Conservation (phyloP, 2,888 invertebrate genomes). For the Tridacna crocea region DNA sequence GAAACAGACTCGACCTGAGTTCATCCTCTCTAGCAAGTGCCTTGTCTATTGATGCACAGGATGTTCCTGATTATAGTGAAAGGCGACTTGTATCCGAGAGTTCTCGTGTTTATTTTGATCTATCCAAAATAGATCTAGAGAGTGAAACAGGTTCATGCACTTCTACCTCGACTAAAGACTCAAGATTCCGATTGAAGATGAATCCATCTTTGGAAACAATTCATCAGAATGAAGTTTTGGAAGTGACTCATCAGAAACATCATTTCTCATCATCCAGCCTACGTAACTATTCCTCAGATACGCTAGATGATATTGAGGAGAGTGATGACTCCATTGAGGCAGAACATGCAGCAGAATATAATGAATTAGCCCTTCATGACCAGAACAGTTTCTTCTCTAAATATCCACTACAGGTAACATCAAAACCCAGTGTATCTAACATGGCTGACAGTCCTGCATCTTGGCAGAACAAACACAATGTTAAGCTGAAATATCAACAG, state of each 20-base stretch:
- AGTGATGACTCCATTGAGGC: conserved; percentile 54
- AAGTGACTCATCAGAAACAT: conserved; percentile 64
- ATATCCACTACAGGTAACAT: conserved; percentile 56
- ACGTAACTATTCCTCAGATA: conserved; percentile 47
- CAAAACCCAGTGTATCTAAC: conserved; percentile 37
- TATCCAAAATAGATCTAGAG: conserved; percentile 79
- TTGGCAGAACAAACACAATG: conserved; percentile 68
- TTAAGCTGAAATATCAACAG: conserved; percentile 74
- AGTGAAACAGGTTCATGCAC: conserved; percentile 60
- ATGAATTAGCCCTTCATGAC: conserved; percentile 32
- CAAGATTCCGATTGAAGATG: conserved; percentile 48
- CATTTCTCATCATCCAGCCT: conserved; percentile 48
- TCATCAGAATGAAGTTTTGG: conserved; percentile 81
- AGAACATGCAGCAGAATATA: conserved; percentile 39
- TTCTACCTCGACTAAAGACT: conserved; percentile 64
- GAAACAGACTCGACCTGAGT: neutral
- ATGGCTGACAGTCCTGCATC: conserved; percentile 48
- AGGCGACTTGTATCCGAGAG: conserved; percentile 79
- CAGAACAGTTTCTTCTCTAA: conserved; percentile 57
- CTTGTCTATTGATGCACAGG: conserved; percentile 44
- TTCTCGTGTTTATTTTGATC: conserved; percentile 82
- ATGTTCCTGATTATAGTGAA: conserved; percentile 25
- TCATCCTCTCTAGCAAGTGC: conserved; percentile 28
- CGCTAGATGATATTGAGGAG: conserved; percentile 60
- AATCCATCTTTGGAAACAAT: conserved; percentile 80